A percentile compares a stretch with the other conserved stretches of the same genome.
These are phyloP conservation scores for Tanytarsus gracilentus DNA, from an alignment of 2,888 invertebrate genomes.

Conservation along the genomic window DNA sequence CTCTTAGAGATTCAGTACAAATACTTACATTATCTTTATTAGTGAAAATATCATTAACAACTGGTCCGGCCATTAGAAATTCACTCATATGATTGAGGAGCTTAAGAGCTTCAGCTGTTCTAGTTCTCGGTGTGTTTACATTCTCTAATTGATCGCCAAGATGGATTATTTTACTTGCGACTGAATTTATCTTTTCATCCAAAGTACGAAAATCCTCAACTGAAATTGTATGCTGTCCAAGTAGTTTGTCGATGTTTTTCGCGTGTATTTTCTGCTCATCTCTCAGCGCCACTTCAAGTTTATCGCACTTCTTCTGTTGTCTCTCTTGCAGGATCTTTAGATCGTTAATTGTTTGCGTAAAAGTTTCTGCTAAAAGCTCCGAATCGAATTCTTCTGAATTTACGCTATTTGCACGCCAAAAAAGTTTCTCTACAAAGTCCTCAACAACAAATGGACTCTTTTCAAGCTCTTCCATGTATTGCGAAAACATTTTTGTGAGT, in stretches of 20 bases:
- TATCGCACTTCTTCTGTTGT: constrained; percentile 76
- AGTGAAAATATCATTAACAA: constrained; percentile 76
- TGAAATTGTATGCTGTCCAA: constrained; percentile 79
- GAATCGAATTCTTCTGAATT: constrained; percentile 73
- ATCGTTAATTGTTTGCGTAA: constrained; percentile 85
- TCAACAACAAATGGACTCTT: constrained; percentile 95
- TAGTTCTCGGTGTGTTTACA: constrained; percentile 85
- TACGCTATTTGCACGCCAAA: constrained; percentile 83
- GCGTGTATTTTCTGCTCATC: constrained; percentile 82
- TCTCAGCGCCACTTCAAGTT: constrained; percentile 67
- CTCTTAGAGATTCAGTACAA: constrained; percentile 1
- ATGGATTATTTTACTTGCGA: constrained; percentile 95
- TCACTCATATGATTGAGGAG: constrained; percentile 86
- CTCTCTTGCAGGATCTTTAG: constrained; percentile 68
- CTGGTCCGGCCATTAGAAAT: constrained; percentile 77
- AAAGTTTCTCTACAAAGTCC: constrained; percentile 94
- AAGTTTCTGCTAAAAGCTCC: constrained; percentile 77
- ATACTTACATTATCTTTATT: constrained; percentile 63
- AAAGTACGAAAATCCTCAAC: constrained; percentile 83
- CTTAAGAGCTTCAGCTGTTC: constrained; percentile 91
- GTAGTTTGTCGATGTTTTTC: constrained; percentile 68
- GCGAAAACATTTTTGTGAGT: constrained; percentile 66
- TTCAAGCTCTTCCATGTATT: constrained; percentile 78
- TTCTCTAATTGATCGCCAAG: constrained; percentile 98
- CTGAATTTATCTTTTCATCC: constrained; percentile 92